Conservation (phyloP, 1,140 invertebrate genomes). For the Phymastichus coffea region DNA sequence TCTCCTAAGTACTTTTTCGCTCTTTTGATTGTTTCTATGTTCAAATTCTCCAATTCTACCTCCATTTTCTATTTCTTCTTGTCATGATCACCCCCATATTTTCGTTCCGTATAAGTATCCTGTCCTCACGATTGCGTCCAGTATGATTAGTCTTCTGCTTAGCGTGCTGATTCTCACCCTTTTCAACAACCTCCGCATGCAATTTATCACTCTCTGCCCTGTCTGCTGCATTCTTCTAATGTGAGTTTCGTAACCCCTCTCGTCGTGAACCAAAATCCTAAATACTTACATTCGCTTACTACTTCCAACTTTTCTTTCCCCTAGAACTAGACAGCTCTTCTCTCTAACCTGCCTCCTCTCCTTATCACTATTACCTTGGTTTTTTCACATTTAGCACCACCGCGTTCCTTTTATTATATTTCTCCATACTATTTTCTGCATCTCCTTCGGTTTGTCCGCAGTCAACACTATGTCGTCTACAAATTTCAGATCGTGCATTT, state of each 20-base stretch:
- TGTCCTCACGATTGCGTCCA: conserved; percentile 10
- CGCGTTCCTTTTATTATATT: too few relatives aligned
- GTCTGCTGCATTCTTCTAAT: background rate
- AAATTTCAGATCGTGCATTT: too few relatives aligned
- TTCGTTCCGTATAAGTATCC: background rate
- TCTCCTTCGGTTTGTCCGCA: too few relatives aligned
- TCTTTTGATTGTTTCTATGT: background rate
- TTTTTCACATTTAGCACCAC: too few relatives aligned
- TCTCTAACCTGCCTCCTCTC: too few relatives aligned
- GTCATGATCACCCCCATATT: background rate
- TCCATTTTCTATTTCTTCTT: background rate
- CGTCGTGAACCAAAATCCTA: conserved; percentile 9
- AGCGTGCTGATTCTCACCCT: background rate
- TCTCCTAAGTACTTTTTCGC: background rate
- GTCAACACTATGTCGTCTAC: too few relatives aligned
- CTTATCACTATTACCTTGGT: too few relatives aligned
- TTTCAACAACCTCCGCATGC: background rate
- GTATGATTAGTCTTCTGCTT: conserved; percentile 1
- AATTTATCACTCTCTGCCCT: background rate
- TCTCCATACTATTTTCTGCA: too few relatives aligned
- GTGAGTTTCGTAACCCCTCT: background rate
- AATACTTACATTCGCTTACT: conserved; percentile 11
- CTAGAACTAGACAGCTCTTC: too few relatives aligned
- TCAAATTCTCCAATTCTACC: background rate
- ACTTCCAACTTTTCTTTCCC: background rate